Base-by-base conservation (phyloP, 1,140 invertebrate genomes). In the Drosophila cardini region DNA sequence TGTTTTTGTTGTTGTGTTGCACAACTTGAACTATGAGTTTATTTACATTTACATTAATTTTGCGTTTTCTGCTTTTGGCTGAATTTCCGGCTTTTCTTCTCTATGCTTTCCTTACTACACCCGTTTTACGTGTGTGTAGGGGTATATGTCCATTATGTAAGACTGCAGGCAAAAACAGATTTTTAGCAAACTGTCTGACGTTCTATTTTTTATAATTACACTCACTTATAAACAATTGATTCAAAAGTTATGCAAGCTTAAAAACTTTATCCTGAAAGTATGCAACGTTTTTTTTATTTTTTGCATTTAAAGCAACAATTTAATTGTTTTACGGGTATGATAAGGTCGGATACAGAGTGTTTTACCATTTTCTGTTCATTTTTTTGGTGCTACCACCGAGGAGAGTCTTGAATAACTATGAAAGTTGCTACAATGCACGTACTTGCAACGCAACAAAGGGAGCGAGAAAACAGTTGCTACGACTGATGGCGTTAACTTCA, bases 11-110 rank as follows among this genome's bases (percentile, higher is more conserved):
- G 46, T 38, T 68, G 48, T 65, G 38, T 63, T 57, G 73, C 56
- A 53, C 65, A 74, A 64, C 60, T 78, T 78, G 72, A 78, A 75
- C 65, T 74, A 75, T 70, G 67, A 75, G 76, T 75, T 75, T 78
- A 78, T 78, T 78, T 78, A 78, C 76, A 78, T 75, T 75, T 71
- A 73, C 72, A 78, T 67, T 76, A 72, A 61, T 76, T 72, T 71
- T 72, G 55, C 63, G 46, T 72, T 55, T 48, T 32, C 42, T 56
- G 38, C 38, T 34, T 56, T 56, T 32, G 36, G 50, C 45, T 50
- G 40, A 40, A n/a, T 48, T 67, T 56, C 38, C 38, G 42, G 52
- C 52, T 38, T 62, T 62, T 62, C 50, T 46, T 62, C 50, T 18
- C 11, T 32, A 26, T 38, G 21, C 46, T 36, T 34, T 40, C 16